Conservation (phyloP, 2,797 vertebrate genomes). For the Urosaurus nigricauda region DNA sequence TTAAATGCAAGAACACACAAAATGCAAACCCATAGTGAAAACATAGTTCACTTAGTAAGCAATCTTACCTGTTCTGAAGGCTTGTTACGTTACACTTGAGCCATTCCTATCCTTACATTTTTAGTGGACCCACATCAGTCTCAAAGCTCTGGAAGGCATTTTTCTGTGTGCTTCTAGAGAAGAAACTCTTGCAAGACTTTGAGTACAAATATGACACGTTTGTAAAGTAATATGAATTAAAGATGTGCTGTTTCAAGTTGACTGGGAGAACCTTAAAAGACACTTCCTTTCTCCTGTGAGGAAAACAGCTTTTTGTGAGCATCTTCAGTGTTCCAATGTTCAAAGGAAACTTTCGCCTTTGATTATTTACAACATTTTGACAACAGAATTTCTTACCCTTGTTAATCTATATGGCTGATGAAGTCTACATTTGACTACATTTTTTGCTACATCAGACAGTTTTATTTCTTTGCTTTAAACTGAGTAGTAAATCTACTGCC, state of each 20-base stretch:
- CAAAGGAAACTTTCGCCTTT: slow-evolving; percentile 72
- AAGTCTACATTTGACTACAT: slow-evolving; percentile 68
- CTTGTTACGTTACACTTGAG: slow-evolving; percentile 41
- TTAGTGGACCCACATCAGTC: slow-evolving; percentile 45
- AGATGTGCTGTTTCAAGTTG: slow-evolving; percentile 63
- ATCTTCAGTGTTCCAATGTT: slow-evolving; percentile 56
- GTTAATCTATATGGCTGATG: slow-evolving; percentile 74
- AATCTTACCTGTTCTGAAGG: slow-evolving; percentile 36
- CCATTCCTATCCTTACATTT: slow-evolving; percentile 23
- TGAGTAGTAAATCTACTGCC: slow-evolving; percentile 70
- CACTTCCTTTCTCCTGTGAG: slow-evolving; percentile 58
- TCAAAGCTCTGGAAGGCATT: slow-evolving; percentile 33
- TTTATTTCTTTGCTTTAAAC: slow-evolving; percentile 70
- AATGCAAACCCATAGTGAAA: background rate
- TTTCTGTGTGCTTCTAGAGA: background rate
- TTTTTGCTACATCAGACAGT: slow-evolving; percentile 72
- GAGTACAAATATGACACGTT: slow-evolving; percentile 58
- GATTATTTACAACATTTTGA: slow-evolving; percentile 71
- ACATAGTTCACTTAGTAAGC: background rate
- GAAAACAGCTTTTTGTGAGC: slow-evolving; percentile 65
- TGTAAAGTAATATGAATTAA: slow-evolving; percentile 70
- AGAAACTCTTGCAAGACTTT: slow-evolving; percentile 35
- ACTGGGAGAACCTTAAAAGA: slow-evolving; percentile 66
- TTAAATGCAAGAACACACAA: slow-evolving; percentile 5
- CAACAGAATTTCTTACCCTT: slow-evolving; percentile 58